Evolutionary conservation across 1,140 invertebrate genomes (phyloP), one percentile per base, ranked within the genome.

Genomic region (Diachasma alloeum): DNA sequence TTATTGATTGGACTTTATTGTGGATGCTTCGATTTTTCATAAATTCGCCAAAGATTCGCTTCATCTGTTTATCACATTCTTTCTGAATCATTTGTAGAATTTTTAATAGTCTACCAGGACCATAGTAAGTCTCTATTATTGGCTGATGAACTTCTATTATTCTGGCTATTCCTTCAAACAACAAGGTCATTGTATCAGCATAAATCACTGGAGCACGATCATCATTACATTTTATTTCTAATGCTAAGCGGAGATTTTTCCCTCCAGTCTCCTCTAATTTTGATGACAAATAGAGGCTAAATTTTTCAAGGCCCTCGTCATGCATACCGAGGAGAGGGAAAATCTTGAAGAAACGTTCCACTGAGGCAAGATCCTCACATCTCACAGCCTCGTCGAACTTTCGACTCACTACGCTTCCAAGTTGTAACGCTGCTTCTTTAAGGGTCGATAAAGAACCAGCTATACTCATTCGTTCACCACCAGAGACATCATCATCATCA

Each of bases 261-360:
- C 94, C 92, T 0, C 94, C 92, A 68, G 93, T 94, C 44, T 92
- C 92, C 75, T 94, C 91, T 19, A 97, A 84, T 92, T 97, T 96
- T 8, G 93, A 91, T 81, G 95, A 95, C 3, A 99, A 91, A 88
- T 98, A 99, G 22, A 92, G 92, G n/a, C 97, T 96, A 86, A 99
- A 98, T 83, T 97, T 94, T 76, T 94, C 93, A 1, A 99, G 91
- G 0, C 98, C 98, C 84, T 97, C 96, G 56, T 95, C 92, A 78
- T 99, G 96, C 89, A 97, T 95, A 53, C 96, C 97, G 4, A 99
- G 91, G 24, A 99, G 91, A 1, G 98, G 98, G 89, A 99, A 99
- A 83, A 99, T 95, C 90, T 99, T 99, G 86, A 99, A 99, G 88
- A 99, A 98, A 78, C 98, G 88, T 85, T 99, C 98, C 17, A 99